phyloP scores from a whole-genome alignment of 2,113 vertebrate species.

The Cairina moschata region DNA sequence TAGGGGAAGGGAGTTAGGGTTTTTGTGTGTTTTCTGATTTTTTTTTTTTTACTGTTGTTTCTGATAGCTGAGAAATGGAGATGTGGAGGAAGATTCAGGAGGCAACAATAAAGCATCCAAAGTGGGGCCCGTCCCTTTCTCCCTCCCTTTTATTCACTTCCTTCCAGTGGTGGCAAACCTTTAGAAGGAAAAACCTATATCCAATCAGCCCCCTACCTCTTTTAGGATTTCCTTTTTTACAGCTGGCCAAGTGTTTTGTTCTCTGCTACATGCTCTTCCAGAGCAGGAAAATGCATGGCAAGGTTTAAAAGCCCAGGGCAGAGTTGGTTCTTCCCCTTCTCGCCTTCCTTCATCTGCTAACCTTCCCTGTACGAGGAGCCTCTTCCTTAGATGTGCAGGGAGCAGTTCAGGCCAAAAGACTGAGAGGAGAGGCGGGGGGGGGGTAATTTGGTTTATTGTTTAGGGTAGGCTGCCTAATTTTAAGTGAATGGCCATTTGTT shows the following conservation, averaged over 20 bases:
- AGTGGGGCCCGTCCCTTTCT: background rate
- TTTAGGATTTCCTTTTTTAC: background rate
- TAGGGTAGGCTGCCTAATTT: constrained; percentile 52
- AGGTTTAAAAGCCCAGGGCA: background rate
- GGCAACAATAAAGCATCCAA: background rate
- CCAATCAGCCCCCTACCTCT: background rate
- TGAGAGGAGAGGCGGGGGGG: constrained; percentile 7
- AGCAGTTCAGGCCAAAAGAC: constrained; percentile 31
- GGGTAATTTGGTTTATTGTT: constrained; percentile 60
- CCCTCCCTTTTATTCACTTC: background rate
- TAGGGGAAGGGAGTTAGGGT: background rate
- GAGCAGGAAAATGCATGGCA: background rate
- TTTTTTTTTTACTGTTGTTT: background rate
- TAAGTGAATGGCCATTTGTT: constrained; percentile 54
- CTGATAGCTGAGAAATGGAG: background rate
- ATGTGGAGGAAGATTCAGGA: background rate
- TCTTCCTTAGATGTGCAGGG: background rate
- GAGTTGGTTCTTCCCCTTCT: background rate
- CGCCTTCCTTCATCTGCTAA: background rate
- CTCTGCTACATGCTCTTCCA: fast-evolving
- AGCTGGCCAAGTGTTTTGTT: background rate
- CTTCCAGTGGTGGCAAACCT: background rate
- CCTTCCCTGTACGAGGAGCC: background rate
- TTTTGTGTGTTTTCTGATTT: background rate
- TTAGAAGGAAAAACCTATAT: background rate